phyloP scores from a whole-genome alignment of 2,797 vertebrate genomes.

The Varecia variegata region DNA sequence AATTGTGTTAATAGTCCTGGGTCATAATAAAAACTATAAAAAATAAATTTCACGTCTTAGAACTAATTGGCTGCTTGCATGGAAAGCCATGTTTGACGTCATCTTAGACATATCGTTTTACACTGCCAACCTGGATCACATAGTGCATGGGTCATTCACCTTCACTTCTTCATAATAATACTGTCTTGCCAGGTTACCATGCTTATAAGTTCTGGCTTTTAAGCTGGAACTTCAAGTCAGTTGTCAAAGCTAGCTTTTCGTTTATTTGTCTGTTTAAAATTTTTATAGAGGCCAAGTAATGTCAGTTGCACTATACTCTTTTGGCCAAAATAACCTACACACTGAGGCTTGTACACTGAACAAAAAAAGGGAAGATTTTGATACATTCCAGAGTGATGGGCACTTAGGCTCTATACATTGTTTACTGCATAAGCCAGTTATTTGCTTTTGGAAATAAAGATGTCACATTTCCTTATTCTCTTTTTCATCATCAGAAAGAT shows the following conservation, averaged over 20 bases:
- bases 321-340: background rate
- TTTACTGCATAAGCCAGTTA: background rate
- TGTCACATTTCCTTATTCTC: background rate
- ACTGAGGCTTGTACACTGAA: too few relatives aligned
- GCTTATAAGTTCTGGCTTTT: background rate
- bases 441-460: background rate
- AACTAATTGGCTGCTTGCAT: background rate
- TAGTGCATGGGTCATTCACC: background rate
- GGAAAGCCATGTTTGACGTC: background rate
- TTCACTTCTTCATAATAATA: background rate
- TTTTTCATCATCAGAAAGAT: background rate
- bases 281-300: background rate
- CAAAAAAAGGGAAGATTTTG: background rate
- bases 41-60: background rate
- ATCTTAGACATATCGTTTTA: background rate
- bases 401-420: rapidly evolving
- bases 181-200: background rate
- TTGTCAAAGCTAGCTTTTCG: background rate
- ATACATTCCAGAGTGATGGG: rapidly evolving
- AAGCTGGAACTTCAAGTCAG: background rate
- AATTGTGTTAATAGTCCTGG: background rate
- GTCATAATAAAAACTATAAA: background rate
- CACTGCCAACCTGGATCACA: background rate
- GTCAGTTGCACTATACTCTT: background rate
- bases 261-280: background rate